phyloP scores from a whole-genome alignment of 2,888 invertebrate species.

The Drosophila rellima region DNA sequence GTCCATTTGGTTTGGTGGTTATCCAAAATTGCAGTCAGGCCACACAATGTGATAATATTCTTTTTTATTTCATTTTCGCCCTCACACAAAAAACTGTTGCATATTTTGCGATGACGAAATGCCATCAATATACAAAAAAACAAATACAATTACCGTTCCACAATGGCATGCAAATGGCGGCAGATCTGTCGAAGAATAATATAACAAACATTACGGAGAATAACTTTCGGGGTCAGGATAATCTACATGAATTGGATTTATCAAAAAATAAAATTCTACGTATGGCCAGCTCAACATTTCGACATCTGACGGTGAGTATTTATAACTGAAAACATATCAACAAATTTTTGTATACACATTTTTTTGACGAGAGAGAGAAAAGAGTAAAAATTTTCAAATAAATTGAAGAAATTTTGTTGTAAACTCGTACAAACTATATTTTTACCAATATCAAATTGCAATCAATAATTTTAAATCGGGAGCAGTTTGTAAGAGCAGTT shows the following conservation, averaged over 20 bases:
- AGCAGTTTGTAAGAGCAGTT: too few species aligned
- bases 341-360: neutral
- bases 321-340: neutral
- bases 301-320: conserved; percentile 87
- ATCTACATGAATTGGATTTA: conserved; percentile 90
- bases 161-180: conserved; percentile 12
- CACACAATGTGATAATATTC: conserved; percentile 33
- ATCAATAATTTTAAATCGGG: too few species aligned
- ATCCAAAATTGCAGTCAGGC: conserved; percentile 24
- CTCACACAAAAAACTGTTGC: conserved; percentile 44
- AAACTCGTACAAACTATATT: too few species aligned
- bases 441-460: too few species aligned
- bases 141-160: neutral
- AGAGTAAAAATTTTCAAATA: too few species aligned
- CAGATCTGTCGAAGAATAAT: conserved; percentile 91
- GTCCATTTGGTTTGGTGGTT: conserved; percentile 42
- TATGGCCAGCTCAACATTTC: conserved; percentile 92
- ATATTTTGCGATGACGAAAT: conserved; percentile 24
- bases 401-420: too few species aligned
- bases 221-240: conserved; percentile 92
- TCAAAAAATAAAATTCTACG: conserved; percentile 91
- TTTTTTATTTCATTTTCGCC: conserved; percentile 31
- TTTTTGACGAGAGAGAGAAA: neutral
- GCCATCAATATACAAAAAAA: conserved; percentile 11
- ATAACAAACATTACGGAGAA: conserved; percentile 89